Evolutionary conservation across 2,888 invertebrate species (phyloP).

Genomic region (Nephrocerus scutellatus): DNA sequence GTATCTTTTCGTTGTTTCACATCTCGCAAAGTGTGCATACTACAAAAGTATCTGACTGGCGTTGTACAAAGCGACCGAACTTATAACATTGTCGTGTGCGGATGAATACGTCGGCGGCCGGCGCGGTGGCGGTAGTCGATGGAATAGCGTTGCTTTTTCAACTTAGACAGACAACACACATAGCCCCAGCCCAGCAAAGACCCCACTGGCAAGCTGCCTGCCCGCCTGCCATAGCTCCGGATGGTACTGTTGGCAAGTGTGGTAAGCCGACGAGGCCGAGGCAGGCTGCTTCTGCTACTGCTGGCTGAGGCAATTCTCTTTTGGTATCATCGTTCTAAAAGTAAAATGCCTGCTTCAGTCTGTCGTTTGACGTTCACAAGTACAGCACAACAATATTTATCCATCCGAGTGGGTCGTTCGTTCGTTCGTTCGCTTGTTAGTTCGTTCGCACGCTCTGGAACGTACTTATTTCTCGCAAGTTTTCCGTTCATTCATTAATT

Average conservation of each 20-base stretch:
- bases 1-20: too few species aligned
- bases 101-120: too few species aligned
- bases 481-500: too few species aligned
- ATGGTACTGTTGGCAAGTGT: constrained; percentile 3
- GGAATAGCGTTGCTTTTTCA: too few species aligned
- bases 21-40: too few species aligned
- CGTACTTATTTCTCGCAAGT: neutral
- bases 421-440: constrained; percentile 1
- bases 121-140: too few species aligned
- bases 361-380: constrained; percentile 44
- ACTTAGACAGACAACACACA: too few species aligned
- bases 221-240: constrained; percentile 15
- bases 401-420: neutral
- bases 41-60: too few species aligned
- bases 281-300: neutral
- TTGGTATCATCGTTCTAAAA: constrained; percentile 40
- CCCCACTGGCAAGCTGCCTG: constrained; percentile 20
- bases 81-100: too few species aligned
- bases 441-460: neutral
- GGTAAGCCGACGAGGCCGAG: constrained; percentile 1
- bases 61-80: too few species aligned
- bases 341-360: constrained; percentile 45
- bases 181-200: too few species aligned
- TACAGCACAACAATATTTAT: constrained; percentile 24
- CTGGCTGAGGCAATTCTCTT: constrained; percentile 14